Evolutionary conservation across 2,888 invertebrate genomes (phyloP), one percentile per base, ranked within the genome.

Genomic region (Pasiphila rectangulata): DNA sequence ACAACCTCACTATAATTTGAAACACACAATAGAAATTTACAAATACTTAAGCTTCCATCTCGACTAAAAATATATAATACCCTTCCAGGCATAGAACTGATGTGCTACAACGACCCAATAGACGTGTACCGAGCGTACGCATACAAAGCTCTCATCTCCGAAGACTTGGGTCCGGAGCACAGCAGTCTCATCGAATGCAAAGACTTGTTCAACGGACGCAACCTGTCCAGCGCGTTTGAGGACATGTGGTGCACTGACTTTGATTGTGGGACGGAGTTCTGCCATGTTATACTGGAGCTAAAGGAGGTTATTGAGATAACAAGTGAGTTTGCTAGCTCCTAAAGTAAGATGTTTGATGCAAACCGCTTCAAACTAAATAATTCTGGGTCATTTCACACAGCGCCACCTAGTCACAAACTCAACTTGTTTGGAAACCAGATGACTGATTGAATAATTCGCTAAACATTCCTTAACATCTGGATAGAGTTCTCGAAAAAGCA

Each of bases 161-260:
- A 78, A 24, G 75, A 79, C 6, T 59, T 61, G 3, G 54, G 61
- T 7, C 63, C 63, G 0, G 73, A 75, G 4, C 54, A 58, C 10
- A 54, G 55, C 50, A 57, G 54, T 4, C 61, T 75, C 5, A 66
- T 81, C 0, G 83, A 90, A 41, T 85, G 90, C 63, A 71, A 72
- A 66, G 90, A 89, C 54, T 73, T 95, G 21, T 89, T 94, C 62
- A 92, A 94, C 69, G 93, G 92, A 1, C 76, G 83, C n/a, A 94
- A 94, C 73, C 83, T 95, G 29, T 93, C 94, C 0, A 91, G 90
- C 0, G 90, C 92, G 34, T 85, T 90, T 21, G 89, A 90, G 36
- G 91, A 94, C 64, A 93, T 93, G 93, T 93, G 93, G 93, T 87
- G 90, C 57, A 76, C 83, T 0, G 83, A 80, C 62, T 83, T 84